Evolutionary conservation across 2,113 vertebrate species (phyloP).

Genomic region (Takifugu flavidus): DNA sequence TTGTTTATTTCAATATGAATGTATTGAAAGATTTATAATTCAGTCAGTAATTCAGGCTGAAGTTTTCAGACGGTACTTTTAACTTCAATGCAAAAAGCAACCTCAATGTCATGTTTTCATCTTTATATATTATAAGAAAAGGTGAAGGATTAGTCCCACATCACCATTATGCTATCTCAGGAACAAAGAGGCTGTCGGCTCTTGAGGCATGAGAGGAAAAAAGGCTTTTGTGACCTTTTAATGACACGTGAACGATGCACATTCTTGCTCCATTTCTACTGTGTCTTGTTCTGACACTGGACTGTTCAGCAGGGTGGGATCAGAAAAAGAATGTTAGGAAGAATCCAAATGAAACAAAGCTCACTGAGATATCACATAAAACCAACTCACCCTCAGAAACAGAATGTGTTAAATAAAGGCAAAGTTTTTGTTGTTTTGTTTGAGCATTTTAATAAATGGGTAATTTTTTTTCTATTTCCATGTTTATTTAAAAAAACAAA

Average conservation of each 20-base stretch:
- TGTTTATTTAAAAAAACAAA: too few species aligned
- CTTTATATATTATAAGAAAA: background rate
- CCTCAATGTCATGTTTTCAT: background rate
- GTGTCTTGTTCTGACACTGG: constrained; percentile 26
- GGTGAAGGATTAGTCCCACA: background rate
- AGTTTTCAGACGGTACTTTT: too few species aligned
- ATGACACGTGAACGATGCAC: constrained; percentile 14
- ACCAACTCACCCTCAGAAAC: constrained; percentile 10
- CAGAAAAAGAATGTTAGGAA: constrained; percentile 58
- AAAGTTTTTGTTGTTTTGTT: background rate
- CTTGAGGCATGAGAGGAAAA: constrained; percentile 7
- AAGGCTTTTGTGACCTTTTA: background rate
- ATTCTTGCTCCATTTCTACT: constrained; percentile 20
- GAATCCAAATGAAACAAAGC: constrained; percentile 62
- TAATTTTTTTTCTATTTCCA: background rate
- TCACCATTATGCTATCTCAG: background rate
- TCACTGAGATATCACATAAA: constrained; percentile 15
- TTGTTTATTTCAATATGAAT: too few species aligned
- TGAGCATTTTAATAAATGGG: constrained; percentile 1
- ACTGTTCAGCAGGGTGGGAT: constrained; percentile 23
- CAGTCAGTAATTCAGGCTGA: too few species aligned
- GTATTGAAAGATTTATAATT: too few species aligned
- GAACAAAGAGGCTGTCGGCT: background rate
- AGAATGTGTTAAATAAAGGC: background rate
- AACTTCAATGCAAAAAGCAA: background rate